Base-by-base conservation (phyloP, 2,113 vertebrate genomes). In the Sigmodon hispidus region DNA sequence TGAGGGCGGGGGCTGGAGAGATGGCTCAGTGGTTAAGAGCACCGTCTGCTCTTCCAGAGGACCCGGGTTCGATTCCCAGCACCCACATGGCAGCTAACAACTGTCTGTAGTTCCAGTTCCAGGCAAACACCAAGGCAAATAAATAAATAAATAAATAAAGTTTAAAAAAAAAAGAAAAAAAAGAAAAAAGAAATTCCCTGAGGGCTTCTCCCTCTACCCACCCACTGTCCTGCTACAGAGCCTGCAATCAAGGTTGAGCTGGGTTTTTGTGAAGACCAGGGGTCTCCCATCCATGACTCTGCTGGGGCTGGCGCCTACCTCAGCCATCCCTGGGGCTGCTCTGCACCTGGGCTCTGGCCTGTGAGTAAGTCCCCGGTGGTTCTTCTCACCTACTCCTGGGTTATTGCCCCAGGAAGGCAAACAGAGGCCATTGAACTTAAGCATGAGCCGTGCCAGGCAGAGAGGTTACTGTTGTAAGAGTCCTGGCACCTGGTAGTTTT, bases 401-500 rank as follows among this genome's bases (percentile, higher is more conserved):
- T 93, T 88, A 75, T 69, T 87, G 63, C 29, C 73, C 61, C 31
- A 65, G 88, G 26, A 95, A 96, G 57, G 48, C 76, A 96, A 96
- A 96, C 77, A 97, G 79, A 94, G 24, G 24, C 9, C 80, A 34
- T 40, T 48, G 34, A 36, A 77, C 83, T 90, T 40, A 29, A 34
- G 31, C 26, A 24, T 26, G 61, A 15, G 59, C 19, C 0, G 1
- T 57, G 59, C n/a, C 72, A 86, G 50, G 57, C 24, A 0, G 5
- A 87, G 50, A 79, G 17, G n/a, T 75, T 21, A 2, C 70, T 65
- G 31, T 65, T 36, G 6, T 17, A 22, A 52, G 16, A 72, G 15
- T 22, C 4, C 16, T 26, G 40, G 90, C 2, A 2, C 83, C 69
- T 57, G 73, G 26, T 4, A 16, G 65, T 45, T 95, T 7, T n/a